Evolutionary conservation across 2,888 invertebrate genomes (phyloP).

Genomic region (Sipha maydis): DNA sequence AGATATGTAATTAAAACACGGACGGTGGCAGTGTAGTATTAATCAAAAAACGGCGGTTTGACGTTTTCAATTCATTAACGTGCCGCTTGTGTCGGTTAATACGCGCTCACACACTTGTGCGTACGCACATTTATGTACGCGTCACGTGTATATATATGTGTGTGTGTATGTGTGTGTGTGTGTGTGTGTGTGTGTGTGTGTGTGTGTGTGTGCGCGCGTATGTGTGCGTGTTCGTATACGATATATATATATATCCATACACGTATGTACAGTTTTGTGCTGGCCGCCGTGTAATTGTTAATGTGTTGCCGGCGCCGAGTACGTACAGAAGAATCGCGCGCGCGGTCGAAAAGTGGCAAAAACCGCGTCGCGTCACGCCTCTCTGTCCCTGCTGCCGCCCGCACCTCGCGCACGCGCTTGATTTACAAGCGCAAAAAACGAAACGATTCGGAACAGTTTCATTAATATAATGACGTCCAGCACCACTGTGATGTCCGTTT

Average conservation of each 20-base stretch:
- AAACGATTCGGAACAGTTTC: conserved; percentile 46
- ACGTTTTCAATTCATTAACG: conserved; percentile 52
- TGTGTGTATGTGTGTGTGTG: no score
- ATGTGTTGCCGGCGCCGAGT: not conserved
- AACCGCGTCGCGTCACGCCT: not conserved
- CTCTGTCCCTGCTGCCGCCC: not conserved
- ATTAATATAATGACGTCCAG: conserved; percentile 43
- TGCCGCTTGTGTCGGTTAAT: not conserved
- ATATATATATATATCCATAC: no score
- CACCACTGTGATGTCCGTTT: not conserved
- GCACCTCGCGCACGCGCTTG: not conserved
- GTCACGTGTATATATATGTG: no score
- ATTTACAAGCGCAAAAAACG: conserved; percentile 18
- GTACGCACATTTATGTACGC: no score
- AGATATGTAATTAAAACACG: conserved; percentile 38
- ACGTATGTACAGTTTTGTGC: not conserved
- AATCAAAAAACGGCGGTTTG: conserved; percentile 60
- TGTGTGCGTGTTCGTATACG: no score
- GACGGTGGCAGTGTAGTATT: conserved; percentile 3
- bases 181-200: no score
- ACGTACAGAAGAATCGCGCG: conserved; percentile 24
- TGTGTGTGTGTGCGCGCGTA: not conserved
- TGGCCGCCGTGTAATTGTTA: conserved; percentile 15
- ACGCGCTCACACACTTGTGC: no score
- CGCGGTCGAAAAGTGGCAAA: conserved; percentile 28